Percentiles rank a stretch among this genome's conserved stretches.
phyloP scores from a whole-genome alignment of 2,113 vertebrate genomes.

The Proterorhinus semilunaris region DNA sequence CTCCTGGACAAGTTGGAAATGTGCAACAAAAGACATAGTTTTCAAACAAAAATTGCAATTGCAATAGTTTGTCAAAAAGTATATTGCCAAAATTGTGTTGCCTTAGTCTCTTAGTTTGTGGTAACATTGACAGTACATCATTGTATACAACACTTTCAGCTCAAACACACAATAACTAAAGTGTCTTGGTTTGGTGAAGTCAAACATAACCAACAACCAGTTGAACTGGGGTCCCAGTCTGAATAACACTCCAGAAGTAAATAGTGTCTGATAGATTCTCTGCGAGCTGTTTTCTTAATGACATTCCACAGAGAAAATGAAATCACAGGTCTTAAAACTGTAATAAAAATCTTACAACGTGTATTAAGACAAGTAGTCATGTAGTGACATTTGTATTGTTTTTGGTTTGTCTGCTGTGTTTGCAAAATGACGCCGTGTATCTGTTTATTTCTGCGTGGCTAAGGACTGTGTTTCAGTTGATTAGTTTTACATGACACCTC shows the following conservation, averaged over 20 bases:
- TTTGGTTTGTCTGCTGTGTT: background rate
- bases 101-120: too few species aligned
- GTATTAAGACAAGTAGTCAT: background rate
- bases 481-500: background rate
- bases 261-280: slow-evolving; percentile 20
- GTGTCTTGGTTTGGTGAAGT: too few species aligned
- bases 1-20: too few species aligned
- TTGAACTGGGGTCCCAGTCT: background rate
- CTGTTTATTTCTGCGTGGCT: background rate
- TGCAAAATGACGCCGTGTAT: background rate
- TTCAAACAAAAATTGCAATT: too few species aligned
- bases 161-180: too few species aligned
- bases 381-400: too few species aligned
- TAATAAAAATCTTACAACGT: slow-evolving; percentile 6
- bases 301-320: background rate
- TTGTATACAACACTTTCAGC: too few species aligned
- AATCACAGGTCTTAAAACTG: background rate
- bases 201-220: too few species aligned
- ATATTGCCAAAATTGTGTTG: too few species aligned
- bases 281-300: slow-evolving; percentile 7
- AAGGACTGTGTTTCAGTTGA: background rate
- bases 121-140: too few species aligned
- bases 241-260: slow-evolving; percentile 11
- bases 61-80: too few species aligned
- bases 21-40: too few species aligned